Conservation (phyloP, 2,113 vertebrate species). For the Neogobius melanostomus region DNA sequence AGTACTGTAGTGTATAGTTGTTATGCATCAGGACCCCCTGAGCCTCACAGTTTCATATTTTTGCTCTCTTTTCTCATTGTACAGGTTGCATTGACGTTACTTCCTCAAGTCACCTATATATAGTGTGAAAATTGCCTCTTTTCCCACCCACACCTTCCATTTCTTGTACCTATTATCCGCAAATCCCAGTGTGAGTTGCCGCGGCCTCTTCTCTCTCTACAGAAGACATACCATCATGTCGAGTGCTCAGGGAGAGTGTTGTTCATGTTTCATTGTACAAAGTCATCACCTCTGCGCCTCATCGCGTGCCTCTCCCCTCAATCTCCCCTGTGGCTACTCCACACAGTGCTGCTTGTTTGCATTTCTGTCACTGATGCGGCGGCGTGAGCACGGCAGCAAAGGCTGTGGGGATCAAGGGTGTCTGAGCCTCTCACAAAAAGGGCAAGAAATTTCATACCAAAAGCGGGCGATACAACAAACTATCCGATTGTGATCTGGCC, state of each 20-base stretch:
- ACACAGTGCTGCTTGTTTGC: conserved; percentile 31
- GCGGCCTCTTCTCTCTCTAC: neutral
- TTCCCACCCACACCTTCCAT: neutral
- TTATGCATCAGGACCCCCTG: conserved; percentile 1
- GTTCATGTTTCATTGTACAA: conserved; percentile 15
- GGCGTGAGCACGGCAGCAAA: neutral
- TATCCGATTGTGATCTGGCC: too few species aligned
- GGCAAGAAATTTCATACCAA: too few species aligned
- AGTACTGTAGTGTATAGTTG: neutral
- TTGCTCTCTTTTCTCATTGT: conserved; percentile 6
- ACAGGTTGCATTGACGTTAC: conserved; percentile 1
- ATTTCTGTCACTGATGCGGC: conserved; percentile 24
- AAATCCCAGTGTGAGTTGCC: neutral
- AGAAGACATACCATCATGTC: conserved; percentile 20
- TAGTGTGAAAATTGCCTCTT: conserved; percentile 6
- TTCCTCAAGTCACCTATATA: conserved; percentile 21
- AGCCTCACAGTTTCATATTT: conserved; percentile 17
- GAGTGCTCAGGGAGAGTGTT: conserved; percentile 15
- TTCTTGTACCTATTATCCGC: conserved; percentile 2
- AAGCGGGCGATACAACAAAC: too few species aligned
- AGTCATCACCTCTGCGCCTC: conserved; percentile 8
- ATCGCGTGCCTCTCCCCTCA: neutral
- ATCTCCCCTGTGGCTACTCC: conserved; percentile 10
- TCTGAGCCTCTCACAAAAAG: too few species aligned
- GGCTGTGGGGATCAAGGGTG: neutral